Base-by-base conservation (phyloP, 2,888 invertebrate genomes). In the Crossocerus cetratus region DNA sequence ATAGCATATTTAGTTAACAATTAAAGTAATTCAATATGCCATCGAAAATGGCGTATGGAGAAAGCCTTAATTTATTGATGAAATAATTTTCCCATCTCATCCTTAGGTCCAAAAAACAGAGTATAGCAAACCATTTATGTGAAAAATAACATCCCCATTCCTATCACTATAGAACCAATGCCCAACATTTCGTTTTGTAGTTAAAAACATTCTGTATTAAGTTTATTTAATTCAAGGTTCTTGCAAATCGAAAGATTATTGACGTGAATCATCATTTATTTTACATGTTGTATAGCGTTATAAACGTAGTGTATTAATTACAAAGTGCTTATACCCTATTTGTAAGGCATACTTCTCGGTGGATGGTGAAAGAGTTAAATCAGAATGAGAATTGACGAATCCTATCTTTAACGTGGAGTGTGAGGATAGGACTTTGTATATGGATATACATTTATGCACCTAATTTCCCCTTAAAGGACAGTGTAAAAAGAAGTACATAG, bases 291-390 rank as follows among this genome's bases (percentile, higher is more conserved):
- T 80, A 78, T 80, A 75, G 72, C 76, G 64, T 75, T 77, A 82
- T 76, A 82, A 82, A 82, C 62, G 69, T 81, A 82, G 78, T 74
- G 76, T 63, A 65, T 77, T 79, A 72, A 78, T 78, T 82, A 78
- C 65, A 76, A 81, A 79, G 71, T 82, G 69, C 78, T 82, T 82
- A 82, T 56, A 62, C 69, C 14, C 73, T 82, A 82, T 54, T 72
- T 68, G 55, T 82, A 82, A 82, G 82, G 82, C 82, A 82, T 82
- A 74, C 65, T 82, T 78, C 78, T 77, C 76, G 76, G 75, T 80
- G 80, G 60, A 65, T 79, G 77, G 61, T 65, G 70, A 77, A 81
- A 56, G 44, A 70, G 62, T 69, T 22, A 23, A 72, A 76, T 77
- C 22, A 22, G 59, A 66, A 67, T 65, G 53, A 55, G 63, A 71